These are phyloP conservation scores for Rhaphigaster nebulosa DNA, from an alignment of 2,888 invertebrate species.

Conservation along the genomic window DNA sequence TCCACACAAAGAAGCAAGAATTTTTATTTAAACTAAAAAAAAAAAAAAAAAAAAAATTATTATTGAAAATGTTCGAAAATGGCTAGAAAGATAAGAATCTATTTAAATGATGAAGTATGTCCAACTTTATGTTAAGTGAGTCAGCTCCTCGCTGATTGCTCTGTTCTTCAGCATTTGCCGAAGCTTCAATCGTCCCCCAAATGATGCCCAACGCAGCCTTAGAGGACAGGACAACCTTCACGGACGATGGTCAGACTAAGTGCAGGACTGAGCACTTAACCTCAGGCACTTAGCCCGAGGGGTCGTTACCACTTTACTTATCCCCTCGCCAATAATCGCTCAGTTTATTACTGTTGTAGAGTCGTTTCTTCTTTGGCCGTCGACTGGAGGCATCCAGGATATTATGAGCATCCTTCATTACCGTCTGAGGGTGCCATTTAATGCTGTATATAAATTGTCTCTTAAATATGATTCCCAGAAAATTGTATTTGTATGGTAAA, in stretches of 20 bases:
- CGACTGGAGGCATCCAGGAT: background rate
- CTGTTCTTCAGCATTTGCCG: background rate
- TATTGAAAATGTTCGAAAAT: background rate
- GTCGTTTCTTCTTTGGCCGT: background rate
- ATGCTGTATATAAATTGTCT: background rate
- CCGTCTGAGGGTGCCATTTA: background rate
- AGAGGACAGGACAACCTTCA: conserved; percentile 26
- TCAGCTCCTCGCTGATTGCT: background rate
- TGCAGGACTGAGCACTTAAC: conserved; percentile 8
- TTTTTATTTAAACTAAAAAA: too few relatives aligned
- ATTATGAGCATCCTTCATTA: background rate
- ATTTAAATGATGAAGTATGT: background rate
- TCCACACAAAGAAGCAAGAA: too few relatives aligned
- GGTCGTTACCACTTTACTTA: conserved; percentile 28
- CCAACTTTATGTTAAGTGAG: background rate
- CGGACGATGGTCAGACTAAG: conserved; percentile 3
- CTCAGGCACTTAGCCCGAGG: background rate
- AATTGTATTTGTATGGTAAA: background rate
- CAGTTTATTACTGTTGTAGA: background rate
- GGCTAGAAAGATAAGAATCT: background rate
- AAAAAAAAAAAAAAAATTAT: too few relatives aligned
- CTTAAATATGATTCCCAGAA: background rate
- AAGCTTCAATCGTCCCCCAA: background rate
- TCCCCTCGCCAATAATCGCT: conserved; percentile 5
- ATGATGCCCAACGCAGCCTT: background rate